Base-by-base conservation (phyloP, 2,888 invertebrate species). In the Himalopsyche kuldschensis region DNA sequence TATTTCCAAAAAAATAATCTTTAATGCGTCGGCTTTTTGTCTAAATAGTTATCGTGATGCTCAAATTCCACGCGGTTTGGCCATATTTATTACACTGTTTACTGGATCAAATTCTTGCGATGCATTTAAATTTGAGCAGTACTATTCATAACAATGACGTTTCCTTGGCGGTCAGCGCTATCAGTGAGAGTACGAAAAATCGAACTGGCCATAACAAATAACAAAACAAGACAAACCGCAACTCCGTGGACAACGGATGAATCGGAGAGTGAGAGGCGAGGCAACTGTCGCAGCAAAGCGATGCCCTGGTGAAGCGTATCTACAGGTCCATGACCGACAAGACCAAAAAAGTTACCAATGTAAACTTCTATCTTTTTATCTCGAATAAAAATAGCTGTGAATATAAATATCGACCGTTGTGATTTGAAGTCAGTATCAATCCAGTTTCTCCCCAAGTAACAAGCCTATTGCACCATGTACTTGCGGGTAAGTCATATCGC, bases 181-280 rank as follows among this genome's bases (percentile, higher is more conserved):
- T 77, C 32, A 84, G 84, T 83, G 85, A 86, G 85, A 86, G 85
- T 84, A 77, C 82, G 76, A 78, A 81, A 82, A 86, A 82, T 80
- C 77, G 81, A 79, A 5, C 55, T 11, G n/a, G 15, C 20, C 15
- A 41, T 20, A 80, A 75, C 80, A 75, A 81, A 81, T 78, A 78
- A 63, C 75, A 78, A 55, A 81, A 75, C 55, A 55, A 8, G 20
- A 20, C 55, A 20, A 10, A 6, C 10, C 55, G 20, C 55, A 24
- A 24, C 55, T n/a, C 20, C 55, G 55, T 15, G 55, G 48, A 48
- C 20, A 24, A 55, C 55, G 15, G 24, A 55, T 20, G 20, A 55
- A 20, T 55, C 20, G 20, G 24, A 48, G 75, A 83, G 83, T 75
- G 76, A 83, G 80, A 82, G 55, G 55, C 55, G 1, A 1, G 24